A percentile compares a stretch with the other conserved stretches of the same genome.
phyloP scores from a whole-genome alignment of 2,797 vertebrate species.

The Hozukius guyotensis region DNA sequence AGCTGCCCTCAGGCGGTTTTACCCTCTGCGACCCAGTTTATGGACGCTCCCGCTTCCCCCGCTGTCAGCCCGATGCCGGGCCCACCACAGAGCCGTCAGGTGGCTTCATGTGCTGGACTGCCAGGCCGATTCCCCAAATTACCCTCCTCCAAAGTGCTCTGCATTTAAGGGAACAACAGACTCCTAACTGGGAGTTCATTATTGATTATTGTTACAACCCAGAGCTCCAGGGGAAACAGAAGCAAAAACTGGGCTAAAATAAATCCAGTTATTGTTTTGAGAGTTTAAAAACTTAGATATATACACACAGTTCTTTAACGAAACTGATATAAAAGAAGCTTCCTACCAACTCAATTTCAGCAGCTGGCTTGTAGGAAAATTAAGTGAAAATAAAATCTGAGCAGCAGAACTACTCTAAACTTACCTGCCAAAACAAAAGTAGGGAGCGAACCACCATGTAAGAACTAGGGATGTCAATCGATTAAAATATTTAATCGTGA shows the following conservation, averaged over 20 bases:
- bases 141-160: constrained; percentile 4
- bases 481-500: no score
- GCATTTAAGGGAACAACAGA: neutral
- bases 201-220: neutral
- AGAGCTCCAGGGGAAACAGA: neutral
- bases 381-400: neutral
- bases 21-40: constrained; percentile 69
- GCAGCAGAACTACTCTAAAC: neutral
- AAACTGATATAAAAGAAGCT: no score
- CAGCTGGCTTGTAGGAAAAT: neutral
- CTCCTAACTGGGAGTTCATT: neutral
- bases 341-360: neutral
- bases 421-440: neutral
- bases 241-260: neutral
- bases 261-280: neutral
- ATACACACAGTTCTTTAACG: neutral
- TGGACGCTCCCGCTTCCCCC: constrained; percentile 37
- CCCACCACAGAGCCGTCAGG: constrained; percentile 49
- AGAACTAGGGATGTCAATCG: no score
- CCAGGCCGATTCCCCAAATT: constrained; percentile 13
- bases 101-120: constrained; percentile 34
- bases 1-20: constrained; percentile 58
- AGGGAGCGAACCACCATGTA: no score
- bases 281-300: neutral
- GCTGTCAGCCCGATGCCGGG: constrained; percentile 53